Percentiles rank a stretch among this genome's conserved stretches.
Evolutionary conservation across 2,797 vertebrate genomes (phyloP).

Genomic region (Malurus leucopterus): DNA sequence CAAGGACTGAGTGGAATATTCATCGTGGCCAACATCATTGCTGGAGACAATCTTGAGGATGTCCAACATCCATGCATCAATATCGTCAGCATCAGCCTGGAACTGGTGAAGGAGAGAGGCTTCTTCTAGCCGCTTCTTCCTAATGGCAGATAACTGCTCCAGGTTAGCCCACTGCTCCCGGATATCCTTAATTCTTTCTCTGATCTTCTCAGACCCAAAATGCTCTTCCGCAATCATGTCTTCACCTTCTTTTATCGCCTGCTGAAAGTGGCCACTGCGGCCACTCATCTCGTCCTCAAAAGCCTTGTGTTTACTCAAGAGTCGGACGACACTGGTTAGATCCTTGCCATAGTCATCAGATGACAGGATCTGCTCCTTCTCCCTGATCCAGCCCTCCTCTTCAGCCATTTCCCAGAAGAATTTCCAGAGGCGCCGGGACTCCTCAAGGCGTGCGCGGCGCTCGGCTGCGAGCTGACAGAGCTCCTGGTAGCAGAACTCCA

Average conservation of each 20-base stretch:
- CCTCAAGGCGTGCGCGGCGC: constrained; percentile 88
- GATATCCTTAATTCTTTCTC: constrained; percentile 86
- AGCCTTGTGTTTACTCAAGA: constrained; percentile 93
- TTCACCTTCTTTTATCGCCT: constrained; percentile 90
- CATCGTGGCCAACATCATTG: constrained; percentile 92
- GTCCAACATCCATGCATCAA: constrained; percentile 95
- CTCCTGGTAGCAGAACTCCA: constrained; percentile 98
- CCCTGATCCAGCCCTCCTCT: constrained; percentile 96
- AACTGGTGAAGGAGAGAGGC: constrained; percentile 93
- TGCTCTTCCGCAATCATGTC: constrained; percentile 89
- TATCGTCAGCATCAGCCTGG: constrained; percentile 92
- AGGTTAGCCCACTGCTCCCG: constrained; percentile 91
- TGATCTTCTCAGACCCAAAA: constrained; percentile 93
- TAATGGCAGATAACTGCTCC: constrained; percentile 86
- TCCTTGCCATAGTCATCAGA: constrained; percentile 94
- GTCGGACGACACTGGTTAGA: constrained; percentile 87
- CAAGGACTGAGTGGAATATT: constrained; percentile 94
- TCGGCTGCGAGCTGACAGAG: constrained; percentile 90
- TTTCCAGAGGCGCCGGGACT: constrained; percentile 96
- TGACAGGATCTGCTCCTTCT: constrained; percentile 96
- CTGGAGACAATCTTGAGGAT: constrained; percentile 94
- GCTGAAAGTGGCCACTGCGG: constrained; percentile 86
- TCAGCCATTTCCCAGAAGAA: constrained; percentile 99
- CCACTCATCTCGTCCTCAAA: constrained; percentile 96
- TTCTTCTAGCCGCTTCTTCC: constrained; percentile 89